These are phyloP conservation scores for Callionymus lyra DNA, from an alignment of 2,113 vertebrate genomes.

Conservation along the genomic window DNA sequence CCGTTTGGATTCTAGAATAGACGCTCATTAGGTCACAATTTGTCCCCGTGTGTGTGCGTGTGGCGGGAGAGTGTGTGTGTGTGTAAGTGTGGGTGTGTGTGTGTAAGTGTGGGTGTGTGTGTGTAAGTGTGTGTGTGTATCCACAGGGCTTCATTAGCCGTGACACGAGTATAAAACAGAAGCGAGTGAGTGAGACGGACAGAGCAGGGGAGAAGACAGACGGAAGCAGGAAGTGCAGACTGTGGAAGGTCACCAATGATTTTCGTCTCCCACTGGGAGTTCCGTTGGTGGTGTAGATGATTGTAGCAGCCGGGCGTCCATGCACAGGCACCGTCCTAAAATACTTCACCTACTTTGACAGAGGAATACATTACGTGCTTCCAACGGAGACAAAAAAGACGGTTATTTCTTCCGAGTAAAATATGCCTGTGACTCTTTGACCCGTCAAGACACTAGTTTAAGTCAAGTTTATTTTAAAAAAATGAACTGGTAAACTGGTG, in stretches of 20 bases:
- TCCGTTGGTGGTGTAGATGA: slow-evolving; percentile 9
- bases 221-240: slow-evolving; percentile 22
- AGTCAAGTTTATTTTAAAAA: too few species aligned
- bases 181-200: slow-evolving; percentile 24
- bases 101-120: too few species aligned
- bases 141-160: slow-evolving; percentile 18
- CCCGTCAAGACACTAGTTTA: too few species aligned
- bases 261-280: slow-evolving; percentile 3
- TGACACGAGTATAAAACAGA: slow-evolving; percentile 23
- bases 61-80: too few species aligned
- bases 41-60: slow-evolving; percentile 1
- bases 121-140: background rate
- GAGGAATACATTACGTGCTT: too few species aligned
- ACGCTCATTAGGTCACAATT: background rate
- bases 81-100: too few species aligned
- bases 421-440: too few species aligned
- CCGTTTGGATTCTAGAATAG: background rate
- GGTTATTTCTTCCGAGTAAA: too few species aligned
- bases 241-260: slow-evolving; percentile 24
- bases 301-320: slow-evolving; percentile 6
- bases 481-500: too few species aligned
- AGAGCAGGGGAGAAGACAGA: slow-evolving; percentile 22
- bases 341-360: slow-evolving; percentile 7
- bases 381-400: too few species aligned
- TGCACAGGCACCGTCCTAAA: slow-evolving; percentile 11